phyloP scores from a whole-genome alignment of 2,797 vertebrate species.

The Acipenser oxyrinchus region DNA sequence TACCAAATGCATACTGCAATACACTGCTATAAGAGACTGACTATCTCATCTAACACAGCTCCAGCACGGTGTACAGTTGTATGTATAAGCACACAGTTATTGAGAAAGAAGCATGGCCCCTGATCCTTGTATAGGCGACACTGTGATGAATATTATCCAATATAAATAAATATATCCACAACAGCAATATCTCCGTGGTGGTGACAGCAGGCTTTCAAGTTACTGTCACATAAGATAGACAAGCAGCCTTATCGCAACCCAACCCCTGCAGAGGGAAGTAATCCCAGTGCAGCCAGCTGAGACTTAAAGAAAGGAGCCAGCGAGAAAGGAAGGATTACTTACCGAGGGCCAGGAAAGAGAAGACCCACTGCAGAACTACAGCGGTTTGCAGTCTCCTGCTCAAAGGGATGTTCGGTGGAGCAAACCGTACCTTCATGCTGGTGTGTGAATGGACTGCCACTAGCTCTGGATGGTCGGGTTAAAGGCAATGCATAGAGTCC shows the following conservation, averaged over 20 bases:
- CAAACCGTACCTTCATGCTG: constrained; percentile 77
- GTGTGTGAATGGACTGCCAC: not conserved
- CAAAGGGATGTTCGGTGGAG: constrained; percentile 56
- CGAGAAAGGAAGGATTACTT: constrained; percentile 34
- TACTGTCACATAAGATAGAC: not conserved
- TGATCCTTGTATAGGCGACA: no score
- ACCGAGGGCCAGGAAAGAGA: constrained; percentile 77
- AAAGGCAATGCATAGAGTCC: constrained; percentile 35
- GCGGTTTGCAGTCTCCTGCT: constrained; percentile 74
- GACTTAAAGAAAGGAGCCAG: not conserved
- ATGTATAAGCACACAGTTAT: no score
- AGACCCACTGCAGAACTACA: constrained; percentile 71
- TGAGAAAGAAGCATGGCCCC: no score
- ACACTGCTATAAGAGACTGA: no score
- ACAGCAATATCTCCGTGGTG: not conserved
- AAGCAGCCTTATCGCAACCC: not conserved
- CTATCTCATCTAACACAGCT: no score
- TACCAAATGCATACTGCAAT: no score
- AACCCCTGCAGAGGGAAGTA: not conserved
- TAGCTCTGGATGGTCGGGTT: constrained; percentile 16
- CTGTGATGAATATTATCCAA: no score
- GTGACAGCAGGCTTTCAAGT: not conserved
- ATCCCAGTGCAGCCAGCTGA: not conserved
- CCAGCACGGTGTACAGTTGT: no score
- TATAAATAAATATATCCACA: no score